Conservation (phyloP, 92 coral and sea anemone species). For the Phymanthus crucifer region DNA sequence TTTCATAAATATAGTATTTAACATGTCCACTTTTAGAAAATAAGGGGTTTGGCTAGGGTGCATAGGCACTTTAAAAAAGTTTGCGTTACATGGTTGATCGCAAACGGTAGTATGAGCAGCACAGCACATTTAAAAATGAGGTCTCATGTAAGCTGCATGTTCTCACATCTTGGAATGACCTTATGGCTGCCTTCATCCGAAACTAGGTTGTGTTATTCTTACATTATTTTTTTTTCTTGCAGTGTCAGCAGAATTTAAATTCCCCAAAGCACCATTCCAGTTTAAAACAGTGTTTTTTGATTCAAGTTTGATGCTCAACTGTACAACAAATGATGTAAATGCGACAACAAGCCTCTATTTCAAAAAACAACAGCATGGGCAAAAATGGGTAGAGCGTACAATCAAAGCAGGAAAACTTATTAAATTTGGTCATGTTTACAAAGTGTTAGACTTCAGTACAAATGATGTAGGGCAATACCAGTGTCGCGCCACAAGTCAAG, state of each 20-base stretch:
- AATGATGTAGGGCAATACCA: conserved; percentile 36
- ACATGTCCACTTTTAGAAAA: too few relatives aligned
- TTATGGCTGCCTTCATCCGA: too few relatives aligned
- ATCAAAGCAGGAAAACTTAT: conserved; percentile 3
- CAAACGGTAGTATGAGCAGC: too few relatives aligned
- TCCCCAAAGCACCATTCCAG: background rate
- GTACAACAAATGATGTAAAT: conserved; percentile 35
- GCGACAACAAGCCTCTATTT: conserved; percentile 12
- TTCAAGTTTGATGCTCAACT: background rate
- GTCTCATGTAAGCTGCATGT: background rate
- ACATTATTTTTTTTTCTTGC: background rate
- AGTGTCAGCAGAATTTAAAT: conserved; percentile 27
- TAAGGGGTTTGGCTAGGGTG: too few relatives aligned
- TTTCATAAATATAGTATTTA: too few relatives aligned
- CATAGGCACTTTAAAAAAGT: too few relatives aligned
- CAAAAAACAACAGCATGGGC: too few relatives aligned
- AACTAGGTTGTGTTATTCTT: too few relatives aligned
- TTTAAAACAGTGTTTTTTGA: background rate
- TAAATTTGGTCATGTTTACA: conserved; percentile 33
- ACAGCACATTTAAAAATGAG: too few relatives aligned
- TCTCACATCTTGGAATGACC: too few relatives aligned
- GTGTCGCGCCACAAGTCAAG: conserved; percentile 35
- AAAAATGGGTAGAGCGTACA: background rate
- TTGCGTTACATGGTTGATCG: too few relatives aligned
- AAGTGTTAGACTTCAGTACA: conserved; percentile 15